Base-by-base conservation (phyloP, 2,888 invertebrate species). In the Dasypogon diadema region DNA sequence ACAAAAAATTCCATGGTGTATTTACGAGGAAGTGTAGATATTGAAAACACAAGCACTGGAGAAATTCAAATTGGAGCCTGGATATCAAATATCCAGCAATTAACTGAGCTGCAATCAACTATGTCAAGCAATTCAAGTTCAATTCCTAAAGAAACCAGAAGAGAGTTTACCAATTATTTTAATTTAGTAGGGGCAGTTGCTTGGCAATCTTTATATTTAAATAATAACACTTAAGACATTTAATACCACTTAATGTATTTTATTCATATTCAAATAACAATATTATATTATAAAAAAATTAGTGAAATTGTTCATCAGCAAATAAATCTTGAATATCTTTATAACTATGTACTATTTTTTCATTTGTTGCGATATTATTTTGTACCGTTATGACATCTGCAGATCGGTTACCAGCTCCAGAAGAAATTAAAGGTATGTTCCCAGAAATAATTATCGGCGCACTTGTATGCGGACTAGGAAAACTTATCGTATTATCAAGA, bases 1-100 rank as follows among this genome's bases (percentile, higher is more conserved):
- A 14, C 2, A 16, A 10, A 22, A 22, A 48, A 22, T 10, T 26
- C 48, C n/a, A 18, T 42, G 18, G 12, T 42, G 22, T 63, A 63
- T 46, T 42, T 63, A 8, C 68, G 30, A 26, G 51, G 51, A n/a
- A 70, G 68, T 24, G 34, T 70, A 14, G 34, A 70, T 51, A 14
- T 51, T 24, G 51, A 70, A 51, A 51, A 70, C 21, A 51, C 5
- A 12, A 26, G 14, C 10, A 70, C 68, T 16, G 68, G 51, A 26
- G 51, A 70, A 51, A 70, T 70, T 2, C 68, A 51, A 70, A 26
- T 8, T 16, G 68, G 16, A 3, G 12, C 30, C 24, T 70, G 68
- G 68, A 70, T 48, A 51, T 4, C 24, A 24, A 10, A 51, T 10
- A 24, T 2, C 16, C 48, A 26, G 16, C 14, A 51, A 26, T 12